Evolutionary conservation across 2,888 invertebrate species (phyloP).

Genomic region (Apantesis nais): DNA sequence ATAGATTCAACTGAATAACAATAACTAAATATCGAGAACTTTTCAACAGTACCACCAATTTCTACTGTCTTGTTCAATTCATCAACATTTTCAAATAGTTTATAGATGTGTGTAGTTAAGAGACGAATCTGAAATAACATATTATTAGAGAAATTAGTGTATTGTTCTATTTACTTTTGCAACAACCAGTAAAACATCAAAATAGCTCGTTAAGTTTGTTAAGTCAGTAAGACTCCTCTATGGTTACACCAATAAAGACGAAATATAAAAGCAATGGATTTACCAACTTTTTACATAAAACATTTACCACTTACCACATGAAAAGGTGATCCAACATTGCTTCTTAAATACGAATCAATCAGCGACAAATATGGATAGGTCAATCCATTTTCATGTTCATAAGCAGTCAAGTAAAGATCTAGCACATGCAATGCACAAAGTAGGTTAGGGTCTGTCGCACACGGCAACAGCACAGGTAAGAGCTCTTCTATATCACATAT

Average conservation of each 20-base stretch:
- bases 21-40: constrained; percentile 87
- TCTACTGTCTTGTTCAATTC: constrained; percentile 74
- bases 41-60: constrained; percentile 68
- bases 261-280: background rate
- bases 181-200: no score
- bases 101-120: constrained; percentile 90
- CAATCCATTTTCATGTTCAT: constrained; percentile 77
- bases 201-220: background rate
- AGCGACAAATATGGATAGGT: constrained; percentile 72
- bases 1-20: constrained; percentile 90
- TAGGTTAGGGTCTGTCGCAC: constrained; percentile 75
- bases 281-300: background rate
- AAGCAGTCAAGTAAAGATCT: constrained; percentile 83
- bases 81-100: constrained; percentile 86
- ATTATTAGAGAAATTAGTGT: background rate
- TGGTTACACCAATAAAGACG: background rate
- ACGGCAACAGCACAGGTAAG: constrained; percentile 74
- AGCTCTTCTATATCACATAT: constrained; percentile 76
- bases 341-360: constrained; percentile 83
- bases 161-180: background rate
- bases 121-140: constrained; percentile 86
- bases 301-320: constrained; percentile 84
- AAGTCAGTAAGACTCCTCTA: background rate
- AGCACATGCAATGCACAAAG: constrained; percentile 81
- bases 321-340: constrained; percentile 89